Percentiles rank a stretch among this genome's conserved stretches.
Evolutionary conservation across 2,888 invertebrate genomes (phyloP).

Genomic region (Drosophila dives): DNA sequence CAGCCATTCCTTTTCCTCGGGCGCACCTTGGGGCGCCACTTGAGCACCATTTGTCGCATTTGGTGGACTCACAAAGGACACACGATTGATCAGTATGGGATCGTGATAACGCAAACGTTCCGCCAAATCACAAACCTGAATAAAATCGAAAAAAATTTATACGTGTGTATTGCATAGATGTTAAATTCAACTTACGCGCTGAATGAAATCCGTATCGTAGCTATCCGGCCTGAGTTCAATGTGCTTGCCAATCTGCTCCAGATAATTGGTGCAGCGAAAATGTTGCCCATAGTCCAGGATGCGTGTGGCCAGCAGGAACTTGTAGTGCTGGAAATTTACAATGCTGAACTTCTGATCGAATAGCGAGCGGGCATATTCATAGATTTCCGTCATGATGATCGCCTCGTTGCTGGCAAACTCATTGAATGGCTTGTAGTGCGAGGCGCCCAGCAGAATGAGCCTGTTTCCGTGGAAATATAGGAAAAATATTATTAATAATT

Average conservation of each 20-base stretch:
- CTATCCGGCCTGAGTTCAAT: constrained; percentile 85
- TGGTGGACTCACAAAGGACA: constrained; percentile 70
- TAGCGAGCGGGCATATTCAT: constrained; percentile 95
- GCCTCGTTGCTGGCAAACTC: constrained; percentile 92
- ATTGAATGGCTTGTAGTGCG: constrained; percentile 87
- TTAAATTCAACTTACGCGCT: constrained; percentile 44
- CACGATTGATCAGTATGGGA: constrained; percentile 84
- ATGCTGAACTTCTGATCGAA: constrained; percentile 90
- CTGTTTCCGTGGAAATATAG: constrained; percentile 85
- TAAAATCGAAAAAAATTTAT: not conserved
- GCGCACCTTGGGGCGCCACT: constrained; percentile 35
- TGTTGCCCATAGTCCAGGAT: constrained; percentile 92
- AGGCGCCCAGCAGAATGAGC: constrained; percentile 92
- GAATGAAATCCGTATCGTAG: constrained; percentile 63
- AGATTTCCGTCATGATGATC: constrained; percentile 97
- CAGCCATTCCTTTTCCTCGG: constrained; percentile 83
- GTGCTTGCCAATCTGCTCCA: constrained; percentile 91
- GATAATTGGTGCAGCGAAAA: constrained; percentile 88
- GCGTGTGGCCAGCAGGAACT: constrained; percentile 92
- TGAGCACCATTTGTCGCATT: constrained; percentile 47
- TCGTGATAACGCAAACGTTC: constrained; percentile 90
- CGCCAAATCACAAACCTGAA: constrained; percentile 85
- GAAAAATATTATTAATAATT: not conserved
- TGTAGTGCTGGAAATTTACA: constrained; percentile 93
- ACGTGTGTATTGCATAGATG: not conserved